phyloP scores from a whole-genome alignment of 2,797 vertebrate genomes.

The Brachymystax lenok region DNA sequence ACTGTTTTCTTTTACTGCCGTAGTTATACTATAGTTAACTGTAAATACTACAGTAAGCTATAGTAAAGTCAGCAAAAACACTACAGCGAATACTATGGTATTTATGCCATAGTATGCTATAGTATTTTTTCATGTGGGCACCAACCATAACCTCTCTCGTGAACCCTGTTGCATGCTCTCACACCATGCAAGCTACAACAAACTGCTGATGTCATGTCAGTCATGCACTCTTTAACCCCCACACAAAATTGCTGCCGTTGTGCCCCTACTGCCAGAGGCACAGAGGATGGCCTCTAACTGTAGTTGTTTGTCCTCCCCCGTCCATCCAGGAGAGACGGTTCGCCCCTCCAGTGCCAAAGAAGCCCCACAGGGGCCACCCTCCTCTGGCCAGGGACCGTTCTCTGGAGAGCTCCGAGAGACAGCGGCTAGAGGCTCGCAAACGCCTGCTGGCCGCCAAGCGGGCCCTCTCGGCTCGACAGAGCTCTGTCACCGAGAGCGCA shows the following conservation, averaged over 20 bases:
- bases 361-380: constrained; percentile 93
- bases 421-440: constrained; percentile 96
- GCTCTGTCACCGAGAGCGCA: constrained; percentile 94
- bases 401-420: constrained; percentile 92
- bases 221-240: constrained; percentile 40
- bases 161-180: constrained; percentile 60
- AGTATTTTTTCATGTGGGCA: neutral
- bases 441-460: constrained; percentile 97
- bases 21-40: no score
- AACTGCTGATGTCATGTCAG: constrained; percentile 30
- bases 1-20: no score
- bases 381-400: constrained; percentile 94
- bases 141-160: constrained; percentile 60
- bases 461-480: constrained; percentile 93
- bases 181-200: constrained; percentile 20
- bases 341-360: constrained; percentile 98
- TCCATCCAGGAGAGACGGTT: constrained; percentile 96
- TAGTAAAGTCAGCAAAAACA: no score
- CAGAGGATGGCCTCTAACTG: constrained; percentile 39
- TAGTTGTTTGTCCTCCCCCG: constrained; percentile 54
- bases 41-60: no score
- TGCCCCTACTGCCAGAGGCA: constrained; percentile 37
- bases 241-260: constrained; percentile 43
- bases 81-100: no score
- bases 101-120: no score